Percentiles rank a stretch among this genome's conserved stretches.
Evolutionary conservation across 2,888 invertebrate species (phyloP).

Genomic region (Rhodophaea formosa): DNA sequence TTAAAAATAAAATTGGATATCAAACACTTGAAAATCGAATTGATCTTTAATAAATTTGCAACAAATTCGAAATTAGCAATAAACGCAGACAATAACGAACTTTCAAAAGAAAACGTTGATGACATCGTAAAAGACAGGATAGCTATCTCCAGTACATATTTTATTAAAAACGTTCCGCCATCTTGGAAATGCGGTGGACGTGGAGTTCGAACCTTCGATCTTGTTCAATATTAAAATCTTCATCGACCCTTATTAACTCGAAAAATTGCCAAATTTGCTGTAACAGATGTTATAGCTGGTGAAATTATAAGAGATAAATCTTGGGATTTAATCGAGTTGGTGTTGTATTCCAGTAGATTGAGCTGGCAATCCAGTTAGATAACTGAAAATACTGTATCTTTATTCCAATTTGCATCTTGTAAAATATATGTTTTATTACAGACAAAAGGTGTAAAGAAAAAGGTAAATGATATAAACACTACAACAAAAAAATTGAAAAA

Average conservation of each 20-base stretch:
- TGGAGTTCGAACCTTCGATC: constrained; percentile 48
- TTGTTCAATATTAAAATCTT: constrained; percentile 60
- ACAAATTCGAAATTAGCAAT: constrained; percentile 20
- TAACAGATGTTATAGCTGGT: constrained; percentile 35
- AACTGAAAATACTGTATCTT: too few relatives aligned
- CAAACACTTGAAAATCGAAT: neutral
- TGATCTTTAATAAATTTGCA: constrained; percentile 1
- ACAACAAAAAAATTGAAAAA: too few relatives aligned
- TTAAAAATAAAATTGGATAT: too few relatives aligned
- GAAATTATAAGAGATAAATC: constrained; percentile 36
- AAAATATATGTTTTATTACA: too few relatives aligned
- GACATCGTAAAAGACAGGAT: constrained; percentile 50
- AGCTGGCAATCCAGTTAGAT: too few relatives aligned
- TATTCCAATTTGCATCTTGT: too few relatives aligned
- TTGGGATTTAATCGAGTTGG: too few relatives aligned
- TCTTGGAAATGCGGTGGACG: constrained; percentile 54
- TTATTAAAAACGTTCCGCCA: constrained; percentile 68
- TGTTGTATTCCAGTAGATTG: too few relatives aligned
- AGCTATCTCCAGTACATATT: constrained; percentile 50
- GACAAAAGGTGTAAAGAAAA: too few relatives aligned
- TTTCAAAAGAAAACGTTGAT: constrained; percentile 45
- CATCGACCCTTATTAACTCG: constrained; percentile 37
- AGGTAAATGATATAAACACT: too few relatives aligned
- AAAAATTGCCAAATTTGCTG: constrained; percentile 19
- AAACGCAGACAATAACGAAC: constrained; percentile 33